These are phyloP conservation scores for Dysidea cf. avara DNA, from an alignment of 37 sponge, comb jelly and placozoan genomes.

Conservation along the genomic window DNA sequence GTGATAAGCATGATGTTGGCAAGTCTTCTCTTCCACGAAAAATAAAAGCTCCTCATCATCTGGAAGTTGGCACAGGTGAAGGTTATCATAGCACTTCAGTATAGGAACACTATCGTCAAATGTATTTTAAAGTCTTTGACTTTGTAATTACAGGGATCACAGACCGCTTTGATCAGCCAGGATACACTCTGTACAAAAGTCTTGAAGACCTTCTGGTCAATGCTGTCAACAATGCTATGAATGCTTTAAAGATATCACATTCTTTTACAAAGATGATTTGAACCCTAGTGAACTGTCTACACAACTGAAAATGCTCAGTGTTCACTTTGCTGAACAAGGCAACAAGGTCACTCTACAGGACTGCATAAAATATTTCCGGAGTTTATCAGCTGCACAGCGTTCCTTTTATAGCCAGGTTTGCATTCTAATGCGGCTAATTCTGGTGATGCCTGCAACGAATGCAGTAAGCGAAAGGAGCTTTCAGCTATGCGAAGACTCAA, in stretches of 20 bases:
- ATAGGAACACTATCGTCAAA: constrained; percentile 10
- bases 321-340: neutral
- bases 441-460: constrained; percentile 51
- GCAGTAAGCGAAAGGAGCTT: constrained; percentile 49
- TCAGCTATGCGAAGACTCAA: constrained; percentile 37
- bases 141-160: neutral
- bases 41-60: constrained; percentile 13
- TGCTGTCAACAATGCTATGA: constrained; percentile 15
- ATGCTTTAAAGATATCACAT: constrained; percentile 1
- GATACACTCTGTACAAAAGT: constrained; percentile 30
- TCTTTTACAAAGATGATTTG: constrained; percentile 23
- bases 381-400: constrained; percentile 20
- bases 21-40: constrained; percentile 20
- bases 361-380: constrained; percentile 18
- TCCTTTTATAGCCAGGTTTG: constrained; percentile 49
- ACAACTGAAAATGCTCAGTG: too few relatives aligned
- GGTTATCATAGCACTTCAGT: neutral
- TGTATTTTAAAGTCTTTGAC: constrained; percentile 9
- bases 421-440: constrained; percentile 21
- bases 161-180: constrained; percentile 47
- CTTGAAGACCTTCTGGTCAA: constrained; percentile 38
- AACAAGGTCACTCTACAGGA: constrained; percentile 16
- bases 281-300: too few relatives aligned
- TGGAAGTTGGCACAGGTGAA: constrained; percentile 20
- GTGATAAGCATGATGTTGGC: neutral